A percentile compares a stretch with the other conserved stretches of the same genome.
These are phyloP conservation scores for Muntiacus muntjak DNA, from an alignment of 2,113 vertebrate species.

Conservation along the genomic window DNA sequence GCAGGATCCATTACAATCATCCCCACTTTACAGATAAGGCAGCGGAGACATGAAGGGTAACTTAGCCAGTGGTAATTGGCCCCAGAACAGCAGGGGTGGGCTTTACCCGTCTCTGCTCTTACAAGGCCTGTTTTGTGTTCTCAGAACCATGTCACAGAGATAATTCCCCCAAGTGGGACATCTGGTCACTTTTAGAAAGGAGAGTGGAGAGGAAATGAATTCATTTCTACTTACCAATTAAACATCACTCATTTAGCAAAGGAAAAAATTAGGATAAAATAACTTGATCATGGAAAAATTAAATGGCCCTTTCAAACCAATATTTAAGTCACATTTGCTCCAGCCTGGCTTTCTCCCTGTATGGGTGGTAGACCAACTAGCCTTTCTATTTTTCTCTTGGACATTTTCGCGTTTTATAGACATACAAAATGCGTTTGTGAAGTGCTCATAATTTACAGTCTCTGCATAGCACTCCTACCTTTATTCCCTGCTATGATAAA, in stretches of 20 bases:
- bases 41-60: not conserved
- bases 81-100: not conserved
- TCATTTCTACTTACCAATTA: constrained; percentile 50
- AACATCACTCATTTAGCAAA: constrained; percentile 20
- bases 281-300: constrained; percentile 49
- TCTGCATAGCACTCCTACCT: not conserved
- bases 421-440: not conserved
- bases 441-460: not conserved
- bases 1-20: not conserved
- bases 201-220: constrained; percentile 8
- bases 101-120: not conserved
- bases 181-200: constrained; percentile 48
- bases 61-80: not conserved
- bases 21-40: not conserved
- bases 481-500: constrained; percentile 12
- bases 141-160: not conserved
- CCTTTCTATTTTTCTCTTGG: constrained; percentile 1
- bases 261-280: constrained; percentile 35
- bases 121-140: not conserved
- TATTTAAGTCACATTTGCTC: not conserved
- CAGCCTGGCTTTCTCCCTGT: not conserved
- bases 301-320: not conserved
- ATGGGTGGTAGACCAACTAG: not conserved
- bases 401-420: constrained; percentile 16
- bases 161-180: not conserved